Base-by-base conservation (phyloP, 2,888 invertebrate genomes). In the Achlya flavicornis region DNA sequence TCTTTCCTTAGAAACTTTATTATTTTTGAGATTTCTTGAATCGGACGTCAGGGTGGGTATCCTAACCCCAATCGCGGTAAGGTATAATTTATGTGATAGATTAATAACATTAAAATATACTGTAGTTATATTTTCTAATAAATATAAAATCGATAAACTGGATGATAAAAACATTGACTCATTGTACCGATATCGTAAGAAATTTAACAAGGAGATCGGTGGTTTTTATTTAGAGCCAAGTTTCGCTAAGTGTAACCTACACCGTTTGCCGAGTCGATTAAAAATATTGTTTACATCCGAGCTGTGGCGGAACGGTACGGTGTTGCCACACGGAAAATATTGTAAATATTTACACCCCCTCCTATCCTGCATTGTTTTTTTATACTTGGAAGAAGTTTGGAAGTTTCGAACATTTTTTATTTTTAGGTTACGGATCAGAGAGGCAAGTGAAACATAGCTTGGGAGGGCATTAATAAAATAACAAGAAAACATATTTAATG, bases 251-350 rank as follows among this genome's bases (percentile, higher is more conserved):
- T 87, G 88, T 86, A 86, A 89, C 80, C 75, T 79, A 88, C 83
- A 85, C 84, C 81, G 89, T 89, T 90, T 87, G 83, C 84, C 69
- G 70, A 79, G 80, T 87, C 88, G 90, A 91, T 91, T 91, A 89
- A 89, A 91, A 88, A 86, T 80, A 74, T 78, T 89, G 89, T 91
- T 91, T 88, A 80, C 87, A 79, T 72, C 78, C 62, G 71, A 71
- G 72, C 69, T 73, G 65, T 72, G 74, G 74, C 75, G 71, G 77
- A 80, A 80, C 81, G 71, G 78, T 80, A 80, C 81, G 71, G 78
- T 85, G 87, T 86, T 86, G 81, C 85, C 84, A 81, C 76, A 80
- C 76, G 70, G 77, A 81, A 86, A 84, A 86, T 84, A 81, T 80
- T 71, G 83, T 79, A 86, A 89, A 90, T 88, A 89, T 89, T 89